Percentiles rank a stretch among this genome's conserved stretches.
These are phyloP conservation scores for Bombyx mandarina DNA, from an alignment of 1,140 invertebrate species.

Conservation along the genomic window DNA sequence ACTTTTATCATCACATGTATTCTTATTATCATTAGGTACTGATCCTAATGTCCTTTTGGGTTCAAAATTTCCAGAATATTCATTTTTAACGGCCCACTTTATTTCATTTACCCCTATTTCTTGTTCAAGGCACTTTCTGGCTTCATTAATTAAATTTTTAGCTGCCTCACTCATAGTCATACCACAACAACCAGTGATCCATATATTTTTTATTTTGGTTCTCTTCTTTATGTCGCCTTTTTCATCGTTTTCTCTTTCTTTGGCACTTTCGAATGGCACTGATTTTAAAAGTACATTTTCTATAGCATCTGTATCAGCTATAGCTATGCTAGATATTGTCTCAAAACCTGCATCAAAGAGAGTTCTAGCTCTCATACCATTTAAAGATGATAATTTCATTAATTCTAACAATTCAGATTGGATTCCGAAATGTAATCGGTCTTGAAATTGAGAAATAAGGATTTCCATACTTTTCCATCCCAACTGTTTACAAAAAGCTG, in stretches of 20 bases:
- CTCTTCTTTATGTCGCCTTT: conserved; percentile 77
- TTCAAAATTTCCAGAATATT: not conserved
- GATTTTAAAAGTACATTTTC: conserved; percentile 85
- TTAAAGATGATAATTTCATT: conserved; percentile 87
- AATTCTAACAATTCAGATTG: conserved; percentile 93
- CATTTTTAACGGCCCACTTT: conserved; percentile 62
- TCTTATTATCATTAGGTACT: no score
- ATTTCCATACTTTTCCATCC: conserved; percentile 94
- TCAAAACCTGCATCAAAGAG: conserved; percentile 90
- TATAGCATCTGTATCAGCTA: conserved; percentile 76
- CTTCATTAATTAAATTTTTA: conserved; percentile 83
- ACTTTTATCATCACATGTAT: no score
- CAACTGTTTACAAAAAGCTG: conserved; percentile 91
- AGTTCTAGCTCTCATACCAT: conserved; percentile 86
- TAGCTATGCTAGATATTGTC: conserved; percentile 83
- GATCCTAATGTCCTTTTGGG: no score
- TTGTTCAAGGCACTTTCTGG: conserved; percentile 77
- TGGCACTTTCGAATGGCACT: conserved; percentile 87
- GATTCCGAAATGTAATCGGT: conserved; percentile 94
- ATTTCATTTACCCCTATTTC: conserved; percentile 75
- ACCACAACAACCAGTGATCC: conserved; percentile 86
- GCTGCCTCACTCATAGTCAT: conserved; percentile 89
- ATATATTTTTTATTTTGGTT: conserved; percentile 80
- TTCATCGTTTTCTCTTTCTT: conserved; percentile 80
- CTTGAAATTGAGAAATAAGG: conserved; percentile 93